phyloP scores from a whole-genome alignment of 2,113 vertebrate genomes.

The Micromys minutus region DNA sequence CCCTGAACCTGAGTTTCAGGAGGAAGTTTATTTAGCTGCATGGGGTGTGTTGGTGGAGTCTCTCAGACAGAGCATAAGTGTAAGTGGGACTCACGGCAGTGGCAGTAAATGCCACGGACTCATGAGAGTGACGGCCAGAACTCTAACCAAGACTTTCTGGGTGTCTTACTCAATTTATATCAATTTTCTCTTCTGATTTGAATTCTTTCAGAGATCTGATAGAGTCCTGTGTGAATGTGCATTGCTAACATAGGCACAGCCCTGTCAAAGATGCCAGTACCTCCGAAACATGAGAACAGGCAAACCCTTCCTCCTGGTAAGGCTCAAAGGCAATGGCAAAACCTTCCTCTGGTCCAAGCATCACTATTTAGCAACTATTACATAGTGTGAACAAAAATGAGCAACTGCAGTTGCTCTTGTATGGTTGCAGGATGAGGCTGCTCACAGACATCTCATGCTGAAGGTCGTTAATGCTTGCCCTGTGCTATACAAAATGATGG shows the following conservation, averaged over 20 bases:
- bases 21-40: background rate
- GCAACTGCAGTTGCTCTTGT: background rate
- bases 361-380: background rate
- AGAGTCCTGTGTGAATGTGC: background rate
- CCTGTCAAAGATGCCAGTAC: background rate
- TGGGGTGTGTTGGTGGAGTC: background rate
- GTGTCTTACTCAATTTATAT: background rate
- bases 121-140: background rate
- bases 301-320: background rate
- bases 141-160: constrained; percentile 22
- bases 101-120: background rate
- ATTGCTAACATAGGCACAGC: background rate
- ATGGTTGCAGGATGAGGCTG: background rate
- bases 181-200: background rate
- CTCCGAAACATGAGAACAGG: background rate
- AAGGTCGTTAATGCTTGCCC: background rate
- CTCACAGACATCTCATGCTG: background rate
- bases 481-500: fast-evolving
- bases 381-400: background rate
- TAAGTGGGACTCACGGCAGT: background rate
- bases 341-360: background rate
- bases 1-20: background rate
- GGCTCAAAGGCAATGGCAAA: background rate
- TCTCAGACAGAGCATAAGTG: background rate
- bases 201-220: background rate